Evolutionary conservation across 2,888 invertebrate species (phyloP).

Genomic region (Calliphora vomitoria): DNA sequence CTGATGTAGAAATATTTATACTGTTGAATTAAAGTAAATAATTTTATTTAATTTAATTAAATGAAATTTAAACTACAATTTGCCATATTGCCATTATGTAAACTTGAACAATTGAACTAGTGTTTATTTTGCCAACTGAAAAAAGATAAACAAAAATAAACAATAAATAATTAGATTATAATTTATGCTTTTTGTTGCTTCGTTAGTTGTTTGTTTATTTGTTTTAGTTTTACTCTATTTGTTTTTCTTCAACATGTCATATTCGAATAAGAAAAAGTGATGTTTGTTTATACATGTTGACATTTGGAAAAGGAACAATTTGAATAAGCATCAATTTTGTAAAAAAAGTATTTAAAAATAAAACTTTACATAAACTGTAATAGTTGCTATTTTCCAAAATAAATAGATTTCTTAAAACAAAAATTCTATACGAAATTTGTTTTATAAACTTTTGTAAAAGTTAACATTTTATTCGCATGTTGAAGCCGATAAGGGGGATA

Average conservation of each 20-base stretch:
- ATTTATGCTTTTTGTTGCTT: not conserved
- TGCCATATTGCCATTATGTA: too few relatives aligned
- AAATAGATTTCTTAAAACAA: too few relatives aligned
- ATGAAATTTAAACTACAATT: too few relatives aligned
- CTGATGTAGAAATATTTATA: too few relatives aligned
- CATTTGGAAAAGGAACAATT: not conserved
- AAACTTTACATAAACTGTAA: not conserved
- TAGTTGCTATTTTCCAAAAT: too few relatives aligned
- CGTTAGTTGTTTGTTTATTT: slow-evolving; percentile 3
- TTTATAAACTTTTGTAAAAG: too few relatives aligned
- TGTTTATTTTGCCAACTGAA: not conserved
- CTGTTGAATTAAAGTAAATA: too few relatives aligned
- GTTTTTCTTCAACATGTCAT: slow-evolving; percentile 9
- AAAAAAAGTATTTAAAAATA: not conserved
- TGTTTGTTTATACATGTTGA: slow-evolving; percentile 19
- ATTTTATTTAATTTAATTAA: too few relatives aligned
- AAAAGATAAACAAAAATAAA: not conserved
- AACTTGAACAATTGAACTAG: not conserved
- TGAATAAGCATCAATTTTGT: not conserved
- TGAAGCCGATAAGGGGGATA: too few relatives aligned
- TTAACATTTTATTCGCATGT: too few relatives aligned
- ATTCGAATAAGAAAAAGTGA: not conserved
- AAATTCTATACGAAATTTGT: too few relatives aligned
- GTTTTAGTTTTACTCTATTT: slow-evolving; percentile 20
- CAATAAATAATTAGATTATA: not conserved